These are phyloP conservation scores for Anagrus nilaparvatae DNA, from an alignment of 1,140 invertebrate species.

Conservation along the genomic window DNA sequence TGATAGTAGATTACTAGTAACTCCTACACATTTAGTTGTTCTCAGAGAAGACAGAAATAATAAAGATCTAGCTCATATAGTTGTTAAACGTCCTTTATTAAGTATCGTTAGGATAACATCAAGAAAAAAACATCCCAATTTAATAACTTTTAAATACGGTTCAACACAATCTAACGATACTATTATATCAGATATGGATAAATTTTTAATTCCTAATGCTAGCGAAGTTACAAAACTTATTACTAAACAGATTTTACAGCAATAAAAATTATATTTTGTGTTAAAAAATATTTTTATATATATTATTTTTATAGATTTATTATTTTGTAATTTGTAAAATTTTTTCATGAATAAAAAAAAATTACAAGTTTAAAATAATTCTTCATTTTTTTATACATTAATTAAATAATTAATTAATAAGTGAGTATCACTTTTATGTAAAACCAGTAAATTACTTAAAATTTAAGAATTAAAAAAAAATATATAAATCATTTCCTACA, in stretches of 20 bases:
- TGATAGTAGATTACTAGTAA: slow-evolving; percentile 68
- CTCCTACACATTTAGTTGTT: slow-evolving; percentile 76
- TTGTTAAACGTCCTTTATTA: slow-evolving; percentile 73
- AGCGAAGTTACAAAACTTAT: slow-evolving; percentile 77
- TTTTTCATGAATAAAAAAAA: no score
- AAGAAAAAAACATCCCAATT: slow-evolving; percentile 82
- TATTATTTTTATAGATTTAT: no score
- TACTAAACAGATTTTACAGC: slow-evolving; percentile 56
- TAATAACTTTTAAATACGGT: slow-evolving; percentile 94
- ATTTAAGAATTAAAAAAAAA: no score
- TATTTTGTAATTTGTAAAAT: no score
- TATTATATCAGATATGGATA: slow-evolving; percentile 77
- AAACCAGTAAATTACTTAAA: no score
- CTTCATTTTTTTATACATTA: no score
- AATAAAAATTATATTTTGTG: slow-evolving; percentile 30
- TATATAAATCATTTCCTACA: no score
- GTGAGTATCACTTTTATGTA: no score
- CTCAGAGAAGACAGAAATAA: slow-evolving; percentile 69
- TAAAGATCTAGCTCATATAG: slow-evolving; percentile 69
- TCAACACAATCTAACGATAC: slow-evolving; percentile 57
- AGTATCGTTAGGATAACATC: slow-evolving; percentile 93
- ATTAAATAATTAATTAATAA: no score
- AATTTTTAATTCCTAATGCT: slow-evolving; percentile 87
- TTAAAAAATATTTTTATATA: not conserved
- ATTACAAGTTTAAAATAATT: no score